phyloP scores from a whole-genome alignment of 2,888 invertebrate species.

The Ischnus inquisitorius region DNA sequence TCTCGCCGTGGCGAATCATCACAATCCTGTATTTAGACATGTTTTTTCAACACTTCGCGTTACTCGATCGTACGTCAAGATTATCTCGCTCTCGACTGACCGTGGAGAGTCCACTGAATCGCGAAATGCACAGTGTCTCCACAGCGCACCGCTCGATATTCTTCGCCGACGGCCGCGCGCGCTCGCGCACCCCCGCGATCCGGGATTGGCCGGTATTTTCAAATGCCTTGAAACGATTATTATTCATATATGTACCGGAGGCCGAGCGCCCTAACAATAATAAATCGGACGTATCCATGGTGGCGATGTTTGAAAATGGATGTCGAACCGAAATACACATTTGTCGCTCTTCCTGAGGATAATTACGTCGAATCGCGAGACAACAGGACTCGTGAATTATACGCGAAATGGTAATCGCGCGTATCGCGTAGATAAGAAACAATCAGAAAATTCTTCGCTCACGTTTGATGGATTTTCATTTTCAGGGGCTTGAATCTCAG shows the following conservation, averaged over 20 bases:
- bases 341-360: constrained; percentile 80
- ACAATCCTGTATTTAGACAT: constrained; percentile 87
- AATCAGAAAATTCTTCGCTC: neutral
- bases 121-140: neutral
- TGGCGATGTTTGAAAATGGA: constrained; percentile 78
- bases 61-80: constrained; percentile 23
- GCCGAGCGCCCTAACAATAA: neutral
- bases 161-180: neutral
- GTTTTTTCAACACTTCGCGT: constrained; percentile 56
- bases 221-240: neutral
- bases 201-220: neutral
- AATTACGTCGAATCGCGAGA: constrained; percentile 77
- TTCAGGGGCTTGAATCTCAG: constrained; percentile 84
- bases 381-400: constrained; percentile 77
- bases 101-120: neutral
- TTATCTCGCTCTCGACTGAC: constrained; percentile 25
- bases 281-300: constrained; percentile 55
- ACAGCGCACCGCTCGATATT: constrained; percentile 5
- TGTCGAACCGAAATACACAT: constrained; percentile 82
- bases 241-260: too few species aligned
- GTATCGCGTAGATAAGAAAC: neutral
- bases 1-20: constrained; percentile 89
- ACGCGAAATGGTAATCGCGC: constrained; percentile 83
- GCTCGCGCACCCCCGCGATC: neutral
- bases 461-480: constrained; percentile 24